phyloP scores from a whole-genome alignment of 2,888 invertebrate genomes.

The Eupeodes latifasciatus region DNA sequence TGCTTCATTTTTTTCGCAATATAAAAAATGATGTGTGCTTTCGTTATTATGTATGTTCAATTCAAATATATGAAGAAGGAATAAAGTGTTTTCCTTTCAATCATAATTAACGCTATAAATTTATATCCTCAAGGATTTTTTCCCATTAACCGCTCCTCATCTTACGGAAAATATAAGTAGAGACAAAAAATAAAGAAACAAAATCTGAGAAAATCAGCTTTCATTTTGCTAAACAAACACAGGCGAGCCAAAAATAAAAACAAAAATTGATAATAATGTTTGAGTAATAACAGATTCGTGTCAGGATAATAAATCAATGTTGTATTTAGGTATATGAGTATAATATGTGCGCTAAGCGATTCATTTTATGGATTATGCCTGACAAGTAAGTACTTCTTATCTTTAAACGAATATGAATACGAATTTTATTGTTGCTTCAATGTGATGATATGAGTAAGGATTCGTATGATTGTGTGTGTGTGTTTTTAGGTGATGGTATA shows the following conservation, averaged over 20 bases:
- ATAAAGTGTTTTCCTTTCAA: constrained; percentile 57
- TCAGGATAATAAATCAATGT: constrained; percentile 75
- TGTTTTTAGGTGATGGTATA: constrained; percentile 19
- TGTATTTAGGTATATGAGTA: constrained; percentile 13
- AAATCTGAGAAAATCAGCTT: constrained; percentile 12
- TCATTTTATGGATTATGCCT: constrained; percentile 75
- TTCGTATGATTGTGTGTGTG: not conserved
- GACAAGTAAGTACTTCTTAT: constrained; percentile 76
- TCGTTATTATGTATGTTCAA: not conserved
- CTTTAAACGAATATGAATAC: constrained; percentile 74
- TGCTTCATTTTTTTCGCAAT: not conserved
- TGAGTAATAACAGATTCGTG: constrained; percentile 73
- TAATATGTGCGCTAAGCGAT: constrained; percentile 60
- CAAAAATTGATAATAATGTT: constrained; percentile 51
- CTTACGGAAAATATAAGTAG: not conserved
- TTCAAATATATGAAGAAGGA: constrained; percentile 10
- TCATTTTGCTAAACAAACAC: constrained; percentile 51
- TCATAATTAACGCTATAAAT: constrained; percentile 75
- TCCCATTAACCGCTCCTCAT: not conserved
- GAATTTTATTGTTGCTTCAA: constrained; percentile 71
- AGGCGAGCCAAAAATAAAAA: not conserved
- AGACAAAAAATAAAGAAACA: not conserved
- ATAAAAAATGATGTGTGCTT: constrained; percentile 8
- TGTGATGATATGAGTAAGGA: constrained; percentile 27
- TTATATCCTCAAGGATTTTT: constrained; percentile 48